Conservation (phyloP, 2,888 invertebrate species). For the Ichneumoninae sp. region DNA sequence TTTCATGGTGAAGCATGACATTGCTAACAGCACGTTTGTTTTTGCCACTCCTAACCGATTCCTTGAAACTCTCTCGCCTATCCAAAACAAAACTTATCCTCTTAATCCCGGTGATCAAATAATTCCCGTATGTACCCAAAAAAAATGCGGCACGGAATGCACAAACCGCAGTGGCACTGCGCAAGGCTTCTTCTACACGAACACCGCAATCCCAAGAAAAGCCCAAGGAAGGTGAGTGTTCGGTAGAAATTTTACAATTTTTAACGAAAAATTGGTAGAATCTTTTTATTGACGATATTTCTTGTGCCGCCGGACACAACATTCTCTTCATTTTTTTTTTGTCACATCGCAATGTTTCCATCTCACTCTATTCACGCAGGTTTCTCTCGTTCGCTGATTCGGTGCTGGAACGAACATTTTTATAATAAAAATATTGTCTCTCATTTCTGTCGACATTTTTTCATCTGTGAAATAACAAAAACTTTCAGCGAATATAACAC, state of each 20-base stretch:
- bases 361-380: slow-evolving; percentile 40
- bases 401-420: slow-evolving; percentile 32
- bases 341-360: slow-evolving; percentile 19
- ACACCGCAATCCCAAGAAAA: slow-evolving; percentile 82
- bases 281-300: slow-evolving; percentile 23
- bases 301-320: slow-evolving; percentile 33
- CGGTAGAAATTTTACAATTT: slow-evolving; percentile 66
- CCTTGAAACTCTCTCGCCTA: slow-evolving; percentile 11
- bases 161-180: slow-evolving; percentile 82
- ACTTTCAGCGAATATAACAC: slow-evolving; percentile 65
- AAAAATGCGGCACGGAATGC: slow-evolving; percentile 83
- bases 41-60: slow-evolving; percentile 74
- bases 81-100: slow-evolving; percentile 53
- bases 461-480: slow-evolving; percentile 50
- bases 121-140: slow-evolving; percentile 68
- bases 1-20: slow-evolving; percentile 78
- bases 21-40: slow-evolving; percentile 83
- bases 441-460: slow-evolving; percentile 15
- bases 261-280: slow-evolving; percentile 32
- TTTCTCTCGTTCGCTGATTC: slow-evolving; percentile 19
- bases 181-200: slow-evolving; percentile 82
- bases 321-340: slow-evolving; percentile 20
- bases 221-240: slow-evolving; percentile 83
- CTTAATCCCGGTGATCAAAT: slow-evolving; percentile 58
- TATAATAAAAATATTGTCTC: slow-evolving; percentile 5